A percentile compares a stretch with the other conserved stretches of the same genome.
These are phyloP conservation scores for Orthosia gracilis DNA, from an alignment of 2,888 invertebrate genomes.

Conservation along the genomic window DNA sequence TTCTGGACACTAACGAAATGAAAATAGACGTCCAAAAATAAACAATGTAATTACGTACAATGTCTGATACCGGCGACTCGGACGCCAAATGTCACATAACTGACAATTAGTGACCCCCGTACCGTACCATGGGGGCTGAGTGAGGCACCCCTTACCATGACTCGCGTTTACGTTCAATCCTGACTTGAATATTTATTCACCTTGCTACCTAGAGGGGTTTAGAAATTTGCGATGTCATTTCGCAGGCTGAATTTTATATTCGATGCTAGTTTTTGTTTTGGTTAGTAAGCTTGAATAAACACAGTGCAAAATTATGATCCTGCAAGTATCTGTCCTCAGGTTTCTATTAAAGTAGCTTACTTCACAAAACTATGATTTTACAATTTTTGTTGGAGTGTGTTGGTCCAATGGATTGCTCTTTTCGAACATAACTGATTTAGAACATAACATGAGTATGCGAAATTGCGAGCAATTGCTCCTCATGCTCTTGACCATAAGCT, in stretches of 20 bases:
- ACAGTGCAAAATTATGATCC: not conserved
- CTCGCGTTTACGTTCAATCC: constrained; percentile 33
- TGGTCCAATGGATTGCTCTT: no score
- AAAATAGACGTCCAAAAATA: constrained; percentile 5
- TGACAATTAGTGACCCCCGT: constrained; percentile 39
- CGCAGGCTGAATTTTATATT: not conserved
- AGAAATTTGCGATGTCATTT: not conserved
- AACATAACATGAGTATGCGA: no score
- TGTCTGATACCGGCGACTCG: constrained; percentile 10
- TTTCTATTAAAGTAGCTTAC: not conserved
- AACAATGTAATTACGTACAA: constrained; percentile 9
- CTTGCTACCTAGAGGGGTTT: not conserved
- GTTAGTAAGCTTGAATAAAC: not conserved
- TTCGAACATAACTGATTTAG: no score
- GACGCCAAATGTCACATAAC: constrained; percentile 41
- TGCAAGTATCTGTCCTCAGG: not conserved
- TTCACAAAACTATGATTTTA: no score
- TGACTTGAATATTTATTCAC: constrained; percentile 32
- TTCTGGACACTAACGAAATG: constrained; percentile 1
- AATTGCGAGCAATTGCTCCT: no score
- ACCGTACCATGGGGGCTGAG: not conserved
- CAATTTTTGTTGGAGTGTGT: no score
- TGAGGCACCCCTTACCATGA: constrained; percentile 6
- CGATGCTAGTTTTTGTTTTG: not conserved
- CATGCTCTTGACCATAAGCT: no score